A percentile compares a stretch with the other conserved stretches of the same genome.
Evolutionary conservation across 2,797 vertebrate genomes (phyloP).

Genomic region (Chanos chanos): DNA sequence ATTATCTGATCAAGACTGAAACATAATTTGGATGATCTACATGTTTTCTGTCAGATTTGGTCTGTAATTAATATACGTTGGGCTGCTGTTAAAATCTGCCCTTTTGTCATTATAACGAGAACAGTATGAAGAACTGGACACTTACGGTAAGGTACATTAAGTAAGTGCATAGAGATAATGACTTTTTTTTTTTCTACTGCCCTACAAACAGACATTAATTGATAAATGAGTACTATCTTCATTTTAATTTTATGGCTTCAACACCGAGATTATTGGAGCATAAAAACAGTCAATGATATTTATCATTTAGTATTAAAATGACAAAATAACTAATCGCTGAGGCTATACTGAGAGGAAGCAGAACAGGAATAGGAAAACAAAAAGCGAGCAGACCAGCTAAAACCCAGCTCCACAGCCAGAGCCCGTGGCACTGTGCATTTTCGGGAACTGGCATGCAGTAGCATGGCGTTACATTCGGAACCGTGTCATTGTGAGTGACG

Average conservation of each 20-base stretch:
- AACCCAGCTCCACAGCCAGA: too few species aligned
- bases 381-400: too few species aligned
- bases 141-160: constrained; percentile 51
- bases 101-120: constrained; percentile 32
- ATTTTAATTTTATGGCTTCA: constrained; percentile 44
- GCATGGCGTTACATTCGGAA: too few species aligned
- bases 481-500: too few species aligned
- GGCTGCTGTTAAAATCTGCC: constrained; percentile 29
- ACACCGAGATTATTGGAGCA: constrained; percentile 48
- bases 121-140: constrained; percentile 21
- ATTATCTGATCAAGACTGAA: too few species aligned
- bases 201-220: constrained; percentile 47
- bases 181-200: constrained; percentile 47
- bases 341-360: constrained; percentile 21
- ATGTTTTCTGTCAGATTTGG: too few species aligned
- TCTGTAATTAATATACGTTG: too few species aligned
- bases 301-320: constrained; percentile 46
- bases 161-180: constrained; percentile 45
- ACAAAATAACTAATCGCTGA: constrained; percentile 45
- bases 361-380: constrained; percentile 3
- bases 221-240: constrained; percentile 52
- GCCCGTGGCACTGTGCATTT: too few species aligned
- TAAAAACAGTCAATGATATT: constrained; percentile 41
- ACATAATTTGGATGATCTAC: too few species aligned
- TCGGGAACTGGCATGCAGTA: too few species aligned